Evolutionary conservation across 2,888 invertebrate species (phyloP).

Genomic region (Tanaodytes sp.): DNA sequence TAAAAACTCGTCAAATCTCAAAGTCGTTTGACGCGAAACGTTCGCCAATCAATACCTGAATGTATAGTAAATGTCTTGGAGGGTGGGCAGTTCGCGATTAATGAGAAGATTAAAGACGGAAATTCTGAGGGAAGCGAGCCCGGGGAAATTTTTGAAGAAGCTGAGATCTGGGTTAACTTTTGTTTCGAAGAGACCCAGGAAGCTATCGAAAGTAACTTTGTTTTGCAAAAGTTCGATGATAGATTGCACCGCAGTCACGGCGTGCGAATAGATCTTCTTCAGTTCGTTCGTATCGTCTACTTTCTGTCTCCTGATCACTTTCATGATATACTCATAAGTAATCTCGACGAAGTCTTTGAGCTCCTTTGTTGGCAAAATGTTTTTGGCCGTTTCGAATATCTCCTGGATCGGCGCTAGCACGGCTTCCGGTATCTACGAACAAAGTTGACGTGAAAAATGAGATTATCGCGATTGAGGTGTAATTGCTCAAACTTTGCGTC

Average conservation of each 20-base stretch:
- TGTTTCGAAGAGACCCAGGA: slow-evolving; percentile 68
- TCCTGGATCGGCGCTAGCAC: slow-evolving; percentile 76
- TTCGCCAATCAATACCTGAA: slow-evolving; percentile 73
- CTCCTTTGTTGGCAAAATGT: slow-evolving; percentile 79
- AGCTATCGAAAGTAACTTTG: slow-evolving; percentile 70
- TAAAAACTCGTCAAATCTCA: background rate
- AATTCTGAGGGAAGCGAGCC: slow-evolving; percentile 76
- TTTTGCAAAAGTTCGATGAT: slow-evolving; percentile 73
- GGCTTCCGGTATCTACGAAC: slow-evolving; percentile 75
- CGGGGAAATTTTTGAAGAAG: slow-evolving; percentile 74
- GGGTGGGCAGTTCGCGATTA: slow-evolving; percentile 77
- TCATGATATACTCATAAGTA: slow-evolving; percentile 76
- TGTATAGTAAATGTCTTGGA: slow-evolving; percentile 75
- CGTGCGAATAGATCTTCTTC: slow-evolving; percentile 77
- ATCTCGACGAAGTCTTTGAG: slow-evolving; percentile 77
- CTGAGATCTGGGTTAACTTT: slow-evolving; percentile 70
- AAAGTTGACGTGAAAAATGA: too few relatives aligned
- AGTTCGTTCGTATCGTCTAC: slow-evolving; percentile 79
- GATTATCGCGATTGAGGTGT: too few relatives aligned
- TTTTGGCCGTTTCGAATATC: slow-evolving; percentile 75
- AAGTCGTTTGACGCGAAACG: too few relatives aligned
- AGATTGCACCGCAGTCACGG: slow-evolving; percentile 77
- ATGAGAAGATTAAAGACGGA: slow-evolving; percentile 78
- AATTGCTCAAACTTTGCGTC: too few relatives aligned
- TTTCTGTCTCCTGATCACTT: slow-evolving; percentile 73